Evolutionary conservation across 2,888 invertebrate species (phyloP).

Genomic region (Trichopria drosophilae): DNA sequence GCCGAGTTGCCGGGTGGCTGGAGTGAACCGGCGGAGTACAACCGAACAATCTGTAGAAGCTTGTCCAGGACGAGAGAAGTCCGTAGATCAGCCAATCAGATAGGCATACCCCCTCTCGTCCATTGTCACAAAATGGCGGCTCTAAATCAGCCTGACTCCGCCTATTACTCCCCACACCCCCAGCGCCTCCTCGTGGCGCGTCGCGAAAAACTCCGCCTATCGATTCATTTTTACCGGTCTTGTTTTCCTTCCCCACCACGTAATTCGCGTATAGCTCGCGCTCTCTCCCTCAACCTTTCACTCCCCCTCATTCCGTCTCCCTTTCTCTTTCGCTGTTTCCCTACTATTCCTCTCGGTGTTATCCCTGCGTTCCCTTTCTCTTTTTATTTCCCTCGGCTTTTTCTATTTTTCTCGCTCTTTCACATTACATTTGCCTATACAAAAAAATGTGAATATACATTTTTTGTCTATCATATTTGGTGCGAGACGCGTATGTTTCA

Average conservation of each 20-base stretch:
- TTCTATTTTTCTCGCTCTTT: slow-evolving; percentile 25
- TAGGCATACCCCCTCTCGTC: slow-evolving; percentile 52
- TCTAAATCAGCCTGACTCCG: slow-evolving; percentile 58
- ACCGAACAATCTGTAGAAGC: slow-evolving; percentile 59
- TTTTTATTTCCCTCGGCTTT: slow-evolving; percentile 13
- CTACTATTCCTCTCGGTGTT: slow-evolving; percentile 9
- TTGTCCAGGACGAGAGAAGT: slow-evolving; percentile 56
- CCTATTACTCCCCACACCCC: slow-evolving; percentile 48
- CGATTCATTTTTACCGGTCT: slow-evolving; percentile 58
- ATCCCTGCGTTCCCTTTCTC: slow-evolving; percentile 17
- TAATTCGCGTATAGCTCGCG: slow-evolving; percentile 1
- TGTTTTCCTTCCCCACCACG: slow-evolving; percentile 41
- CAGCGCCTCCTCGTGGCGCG: slow-evolving; percentile 49
- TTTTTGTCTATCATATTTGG: too few relatives aligned
- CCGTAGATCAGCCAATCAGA: slow-evolving; percentile 59
- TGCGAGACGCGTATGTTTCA: too few relatives aligned
- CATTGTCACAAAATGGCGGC: slow-evolving; percentile 60
- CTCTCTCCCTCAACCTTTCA: slow-evolving; percentile 8
- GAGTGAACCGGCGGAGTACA: slow-evolving; percentile 51
- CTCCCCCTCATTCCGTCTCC: too few relatives aligned
- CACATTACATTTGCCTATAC: slow-evolving; percentile 31
- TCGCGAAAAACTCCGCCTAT: slow-evolving; percentile 59
- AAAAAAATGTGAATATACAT: too few relatives aligned
- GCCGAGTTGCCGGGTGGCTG: slow-evolving; percentile 51
- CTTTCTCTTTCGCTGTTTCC: too few relatives aligned